Evolutionary conservation across 1,140 invertebrate genomes (phyloP).

Genomic region (Drosophila sturtevanti): DNA sequence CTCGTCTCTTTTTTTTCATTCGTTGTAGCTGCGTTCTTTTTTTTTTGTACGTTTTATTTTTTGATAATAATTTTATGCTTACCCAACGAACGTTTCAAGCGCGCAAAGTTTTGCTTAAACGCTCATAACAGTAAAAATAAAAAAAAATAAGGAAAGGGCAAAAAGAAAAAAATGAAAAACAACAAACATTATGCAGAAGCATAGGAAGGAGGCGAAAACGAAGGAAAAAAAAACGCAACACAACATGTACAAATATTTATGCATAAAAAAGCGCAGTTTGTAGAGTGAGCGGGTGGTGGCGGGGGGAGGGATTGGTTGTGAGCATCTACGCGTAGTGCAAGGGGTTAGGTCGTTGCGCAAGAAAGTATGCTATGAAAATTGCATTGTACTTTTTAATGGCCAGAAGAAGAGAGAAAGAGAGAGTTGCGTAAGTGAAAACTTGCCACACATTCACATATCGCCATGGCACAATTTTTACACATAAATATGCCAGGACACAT

Average conservation of each 20-base stretch:
- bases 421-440: slow-evolving; percentile 67
- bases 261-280: slow-evolving; percentile 41
- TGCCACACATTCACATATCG: slow-evolving; percentile 44
- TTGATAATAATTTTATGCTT: slow-evolving; percentile 77
- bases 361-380: slow-evolving; percentile 61
- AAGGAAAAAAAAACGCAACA: slow-evolving; percentile 22
- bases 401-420: slow-evolving; percentile 4
- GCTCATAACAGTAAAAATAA: slow-evolving; percentile 72
- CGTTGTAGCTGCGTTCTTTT: background rate
- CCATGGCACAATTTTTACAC: slow-evolving; percentile 30
- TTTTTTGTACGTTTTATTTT: slow-evolving; percentile 10
- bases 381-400: slow-evolving; percentile 57
- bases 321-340: slow-evolving; percentile 10
- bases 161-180: slow-evolving; percentile 8
- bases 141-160: background rate
- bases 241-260: slow-evolving; percentile 47
- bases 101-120: slow-evolving; percentile 74
- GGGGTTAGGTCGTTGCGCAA: slow-evolving; percentile 17
- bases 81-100: slow-evolving; percentile 60
- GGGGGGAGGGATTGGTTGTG: background rate
- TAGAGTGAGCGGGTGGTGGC: background rate
- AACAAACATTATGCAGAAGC: slow-evolving; percentile 41
- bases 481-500: slow-evolving; percentile 8
- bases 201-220: slow-evolving; percentile 21
- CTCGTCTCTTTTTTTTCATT: background rate